A percentile compares a stretch with the other conserved stretches of the same genome.
Conservation (phyloP, 1,140 invertebrate species). For the Ephestia elutella region DNA sequence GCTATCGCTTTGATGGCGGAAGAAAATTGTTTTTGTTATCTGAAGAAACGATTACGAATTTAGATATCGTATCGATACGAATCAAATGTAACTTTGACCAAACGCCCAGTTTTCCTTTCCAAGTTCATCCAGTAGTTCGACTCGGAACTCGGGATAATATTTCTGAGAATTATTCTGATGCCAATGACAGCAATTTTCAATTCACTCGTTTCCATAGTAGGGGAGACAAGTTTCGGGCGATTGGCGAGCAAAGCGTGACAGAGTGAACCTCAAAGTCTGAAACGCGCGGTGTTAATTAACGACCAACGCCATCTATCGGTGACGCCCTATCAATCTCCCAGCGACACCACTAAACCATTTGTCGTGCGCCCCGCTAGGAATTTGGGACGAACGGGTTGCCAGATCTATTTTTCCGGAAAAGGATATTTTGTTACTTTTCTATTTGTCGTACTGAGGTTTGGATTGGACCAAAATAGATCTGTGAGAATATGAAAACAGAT, state of each 20-base stretch:
- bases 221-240: slow-evolving; percentile 23
- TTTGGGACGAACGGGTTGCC: slow-evolving; percentile 14
- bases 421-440: not conserved
- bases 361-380: slow-evolving; percentile 20
- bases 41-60: too few species aligned
- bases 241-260: slow-evolving; percentile 7
- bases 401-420: slow-evolving; percentile 4
- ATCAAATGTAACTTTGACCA: too few species aligned
- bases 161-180: not conserved
- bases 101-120: too few species aligned
- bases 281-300: slow-evolving; percentile 55
- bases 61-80: too few species aligned
- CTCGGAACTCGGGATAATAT: too few species aligned
- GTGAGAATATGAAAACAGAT: too few species aligned
- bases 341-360: slow-evolving; percentile 36
- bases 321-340: slow-evolving; percentile 55
- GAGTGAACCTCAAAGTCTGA: slow-evolving; percentile 4
- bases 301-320: slow-evolving; percentile 52
- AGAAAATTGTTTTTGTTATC: too few species aligned
- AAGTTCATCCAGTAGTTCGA: too few species aligned
- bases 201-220: slow-evolving; percentile 18
- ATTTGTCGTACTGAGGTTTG: not conserved
- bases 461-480: too few species aligned
- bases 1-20: too few species aligned
- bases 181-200: too few species aligned